Conservation (phyloP, 2,113 vertebrate genomes). For the Notothenia coriiceps region DNA sequence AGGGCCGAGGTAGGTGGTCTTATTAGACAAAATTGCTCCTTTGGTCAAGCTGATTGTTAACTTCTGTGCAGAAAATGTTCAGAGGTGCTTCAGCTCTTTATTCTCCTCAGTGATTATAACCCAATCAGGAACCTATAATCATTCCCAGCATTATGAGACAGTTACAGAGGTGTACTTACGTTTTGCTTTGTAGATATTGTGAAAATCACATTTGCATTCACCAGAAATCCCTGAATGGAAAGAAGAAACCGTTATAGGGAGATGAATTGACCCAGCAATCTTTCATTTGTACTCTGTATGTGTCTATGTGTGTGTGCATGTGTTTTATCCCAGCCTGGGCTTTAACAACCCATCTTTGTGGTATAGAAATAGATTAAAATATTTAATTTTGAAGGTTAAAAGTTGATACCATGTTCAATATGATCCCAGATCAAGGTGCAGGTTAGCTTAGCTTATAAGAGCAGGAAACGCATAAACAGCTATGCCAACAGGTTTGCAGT, state of each 20-base stretch:
- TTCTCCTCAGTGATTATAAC: slow-evolving; percentile 52
- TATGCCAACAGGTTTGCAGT: neutral
- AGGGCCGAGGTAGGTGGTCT: slow-evolving; percentile 66
- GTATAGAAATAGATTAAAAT: neutral
- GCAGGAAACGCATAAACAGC: neutral
- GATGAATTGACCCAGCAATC: neutral
- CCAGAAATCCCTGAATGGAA: neutral
- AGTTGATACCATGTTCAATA: neutral
- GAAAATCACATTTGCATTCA: neutral
- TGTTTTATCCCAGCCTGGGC: neutral
- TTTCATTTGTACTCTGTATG: neutral
- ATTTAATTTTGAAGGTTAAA: neutral
- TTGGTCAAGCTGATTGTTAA: slow-evolving; percentile 72
- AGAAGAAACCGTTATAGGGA: neutral
- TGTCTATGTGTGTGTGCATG: neutral
- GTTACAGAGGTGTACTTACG: slow-evolving; percentile 33
- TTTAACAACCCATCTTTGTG: neutral
- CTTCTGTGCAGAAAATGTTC: slow-evolving; percentile 62
- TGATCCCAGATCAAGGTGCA: neutral
- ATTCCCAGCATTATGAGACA: slow-evolving; percentile 16
- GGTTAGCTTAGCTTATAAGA: neutral
- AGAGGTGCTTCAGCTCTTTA: slow-evolving; percentile 49
- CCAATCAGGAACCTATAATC: slow-evolving; percentile 60
- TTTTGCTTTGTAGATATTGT: slow-evolving; percentile 4
- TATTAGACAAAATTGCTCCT: slow-evolving; percentile 66